Evolutionary conservation across 2,888 invertebrate species (phyloP).

Genomic region (Epinotia ramella): DNA sequence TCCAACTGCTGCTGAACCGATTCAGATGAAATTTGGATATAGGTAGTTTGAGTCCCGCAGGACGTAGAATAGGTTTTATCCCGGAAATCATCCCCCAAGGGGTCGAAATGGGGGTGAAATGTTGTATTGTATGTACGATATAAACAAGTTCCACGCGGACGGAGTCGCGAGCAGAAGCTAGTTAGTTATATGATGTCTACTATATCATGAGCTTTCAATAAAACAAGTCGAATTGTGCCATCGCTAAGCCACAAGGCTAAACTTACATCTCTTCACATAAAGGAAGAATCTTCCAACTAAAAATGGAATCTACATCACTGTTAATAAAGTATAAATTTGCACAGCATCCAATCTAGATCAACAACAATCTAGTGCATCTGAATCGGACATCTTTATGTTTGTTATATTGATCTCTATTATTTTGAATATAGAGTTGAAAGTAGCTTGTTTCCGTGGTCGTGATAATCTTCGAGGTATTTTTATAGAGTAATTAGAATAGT

Average conservation of each 20-base stretch:
- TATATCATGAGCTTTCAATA: not conserved
- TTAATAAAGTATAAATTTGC: not conserved
- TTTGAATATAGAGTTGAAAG: not conserved
- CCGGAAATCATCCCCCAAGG: no score
- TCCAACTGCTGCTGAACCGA: no score
- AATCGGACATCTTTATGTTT: not conserved
- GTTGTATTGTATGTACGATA: no score
- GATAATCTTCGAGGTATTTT: constrained; percentile 12
- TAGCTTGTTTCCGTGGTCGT: not conserved
- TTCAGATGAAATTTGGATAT: no score
- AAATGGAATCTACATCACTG: not conserved
- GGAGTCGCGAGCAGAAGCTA: no score
- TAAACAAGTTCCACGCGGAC: no score
- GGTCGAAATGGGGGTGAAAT: no score
- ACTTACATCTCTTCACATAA: constrained; percentile 21
- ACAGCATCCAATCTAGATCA: constrained; percentile 17
- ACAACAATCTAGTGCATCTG: constrained; percentile 1
- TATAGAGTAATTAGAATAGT: constrained; percentile 18
- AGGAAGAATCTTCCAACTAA: not conserved
- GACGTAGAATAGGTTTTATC: no score
- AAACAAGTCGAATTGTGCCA: constrained; percentile 3
- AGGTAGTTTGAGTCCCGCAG: no score
- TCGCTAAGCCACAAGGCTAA: constrained; percentile 18
- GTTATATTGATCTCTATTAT: not conserved
- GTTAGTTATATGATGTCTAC: no score